These are phyloP conservation scores for Mantis religiosa DNA, from an alignment of 2,888 invertebrate species.

Conservation along the genomic window DNA sequence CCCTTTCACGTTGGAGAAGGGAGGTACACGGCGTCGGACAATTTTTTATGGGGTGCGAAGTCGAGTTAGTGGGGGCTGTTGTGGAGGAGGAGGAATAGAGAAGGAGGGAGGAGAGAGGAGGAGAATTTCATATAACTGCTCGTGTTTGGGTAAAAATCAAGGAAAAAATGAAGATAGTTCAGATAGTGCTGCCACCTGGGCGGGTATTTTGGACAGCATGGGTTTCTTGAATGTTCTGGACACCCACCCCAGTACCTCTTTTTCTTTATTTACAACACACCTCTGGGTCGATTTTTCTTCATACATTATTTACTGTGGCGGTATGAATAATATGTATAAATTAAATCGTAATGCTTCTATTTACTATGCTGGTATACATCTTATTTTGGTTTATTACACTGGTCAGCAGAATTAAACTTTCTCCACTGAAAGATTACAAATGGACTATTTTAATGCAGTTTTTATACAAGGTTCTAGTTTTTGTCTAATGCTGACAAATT, in stretches of 20 bases:
- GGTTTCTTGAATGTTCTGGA: background rate
- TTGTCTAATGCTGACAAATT: too few relatives aligned
- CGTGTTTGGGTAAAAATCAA: background rate
- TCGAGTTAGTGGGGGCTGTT: slow-evolving; percentile 7
- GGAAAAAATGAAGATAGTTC: background rate
- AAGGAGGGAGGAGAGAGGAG: background rate
- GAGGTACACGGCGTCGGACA: slow-evolving; percentile 8
- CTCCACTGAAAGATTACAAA: too few relatives aligned
- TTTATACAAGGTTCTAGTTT: too few relatives aligned
- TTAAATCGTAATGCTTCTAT: background rate
- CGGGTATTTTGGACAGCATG: background rate
- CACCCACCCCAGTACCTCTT: background rate
- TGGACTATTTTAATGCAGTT: too few relatives aligned
- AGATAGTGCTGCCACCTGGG: slow-evolving; percentile 25
- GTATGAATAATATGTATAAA: background rate
- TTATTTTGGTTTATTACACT: background rate
- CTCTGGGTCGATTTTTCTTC: background rate
- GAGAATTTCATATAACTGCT: background rate
- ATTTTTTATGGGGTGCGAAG: slow-evolving; percentile 27
- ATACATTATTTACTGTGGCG: background rate
- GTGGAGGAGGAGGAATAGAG: background rate
- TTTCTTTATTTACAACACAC: background rate
- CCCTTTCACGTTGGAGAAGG: background rate
- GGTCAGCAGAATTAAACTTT: too few relatives aligned
- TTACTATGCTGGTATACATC: background rate